phyloP scores from a whole-genome alignment of 1,140 invertebrate species.

The Conopomorpha cramerella region DNA sequence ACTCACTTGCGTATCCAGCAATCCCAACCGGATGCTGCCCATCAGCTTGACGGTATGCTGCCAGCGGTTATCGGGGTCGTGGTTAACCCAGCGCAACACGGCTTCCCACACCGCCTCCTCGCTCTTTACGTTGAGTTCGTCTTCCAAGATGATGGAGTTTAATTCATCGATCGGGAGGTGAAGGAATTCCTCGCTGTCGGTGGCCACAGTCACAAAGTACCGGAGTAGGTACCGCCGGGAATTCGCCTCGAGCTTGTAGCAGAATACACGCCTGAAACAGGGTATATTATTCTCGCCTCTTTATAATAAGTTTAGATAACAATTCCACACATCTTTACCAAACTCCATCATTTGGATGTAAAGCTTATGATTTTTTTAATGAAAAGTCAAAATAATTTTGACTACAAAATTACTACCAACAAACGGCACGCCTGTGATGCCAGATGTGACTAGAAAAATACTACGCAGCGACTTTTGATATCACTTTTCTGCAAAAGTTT shows the following conservation, averaged over 20 bases:
- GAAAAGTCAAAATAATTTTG: too few species aligned
- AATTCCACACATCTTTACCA: too few species aligned
- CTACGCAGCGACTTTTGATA: too few species aligned
- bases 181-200: constrained; percentile 74
- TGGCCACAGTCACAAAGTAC: constrained; percentile 73
- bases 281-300: too few species aligned
- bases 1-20: constrained; percentile 78
- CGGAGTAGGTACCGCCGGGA: constrained; percentile 73
- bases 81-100: constrained; percentile 62
- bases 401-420: too few species aligned
- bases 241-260: constrained; percentile 69
- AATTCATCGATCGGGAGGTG: constrained; percentile 71
- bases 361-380: too few species aligned
- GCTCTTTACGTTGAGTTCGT: constrained; percentile 72
- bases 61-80: constrained; percentile 67
- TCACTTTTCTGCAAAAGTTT: too few species aligned
- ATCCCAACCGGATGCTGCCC: constrained; percentile 79
- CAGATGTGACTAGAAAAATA: too few species aligned
- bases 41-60: constrained; percentile 74
- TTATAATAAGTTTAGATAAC: too few species aligned
- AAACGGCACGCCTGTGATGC: too few species aligned
- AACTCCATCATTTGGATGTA: too few species aligned
- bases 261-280: constrained; percentile 70
- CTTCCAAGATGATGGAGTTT: constrained; percentile 71
- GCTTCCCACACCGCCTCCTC: constrained; percentile 65